These are phyloP conservation scores for Leptura quadrifasciata DNA, from an alignment of 2,888 invertebrate genomes.

Conservation along the genomic window DNA sequence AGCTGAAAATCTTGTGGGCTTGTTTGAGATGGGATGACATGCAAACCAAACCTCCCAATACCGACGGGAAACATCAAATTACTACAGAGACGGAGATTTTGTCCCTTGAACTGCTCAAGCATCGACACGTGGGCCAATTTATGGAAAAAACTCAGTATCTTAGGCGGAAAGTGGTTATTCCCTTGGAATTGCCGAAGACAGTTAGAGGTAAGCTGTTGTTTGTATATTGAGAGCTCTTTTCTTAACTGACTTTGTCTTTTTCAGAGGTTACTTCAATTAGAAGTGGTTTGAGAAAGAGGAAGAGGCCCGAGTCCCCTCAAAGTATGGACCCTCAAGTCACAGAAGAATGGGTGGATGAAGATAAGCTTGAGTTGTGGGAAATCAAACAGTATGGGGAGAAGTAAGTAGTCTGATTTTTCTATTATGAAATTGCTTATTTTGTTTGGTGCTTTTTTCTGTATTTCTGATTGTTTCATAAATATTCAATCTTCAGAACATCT, in stretches of 20 bases:
- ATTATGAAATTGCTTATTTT: neutral
- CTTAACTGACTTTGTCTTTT: slow-evolving; percentile 36
- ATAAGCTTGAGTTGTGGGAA: slow-evolving; percentile 96
- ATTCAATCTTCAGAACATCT: no score
- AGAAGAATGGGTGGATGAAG: slow-evolving; percentile 98
- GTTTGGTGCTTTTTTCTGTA: slow-evolving; percentile 12
- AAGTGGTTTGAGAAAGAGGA: slow-evolving; percentile 93
- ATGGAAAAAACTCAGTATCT: slow-evolving; percentile 93
- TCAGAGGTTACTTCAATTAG: slow-evolving; percentile 95
- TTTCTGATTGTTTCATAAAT: neutral
- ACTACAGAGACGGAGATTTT: slow-evolving; percentile 98
- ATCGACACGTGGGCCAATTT: slow-evolving; percentile 91
- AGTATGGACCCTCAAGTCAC: slow-evolving; percentile 95
- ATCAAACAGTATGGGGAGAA: slow-evolving; percentile 94
- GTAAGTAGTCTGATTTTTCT: slow-evolving; percentile 73
- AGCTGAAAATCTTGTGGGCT: slow-evolving; percentile 93
- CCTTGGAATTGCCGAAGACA: slow-evolving; percentile 93
- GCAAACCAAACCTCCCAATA: slow-evolving; percentile 87
- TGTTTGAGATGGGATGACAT: slow-evolving; percentile 98
- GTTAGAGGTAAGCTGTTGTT: slow-evolving; percentile 79
- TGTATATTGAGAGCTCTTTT: slow-evolving; percentile 3
- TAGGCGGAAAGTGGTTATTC: slow-evolving; percentile 94
- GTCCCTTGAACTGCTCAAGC: slow-evolving; percentile 91
- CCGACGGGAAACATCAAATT: slow-evolving; percentile 92
- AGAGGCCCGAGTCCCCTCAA: slow-evolving; percentile 94